These are phyloP conservation scores for Paramisgurnus dabryanus DNA, from an alignment of 2,113 vertebrate species.

Conservation along the genomic window DNA sequence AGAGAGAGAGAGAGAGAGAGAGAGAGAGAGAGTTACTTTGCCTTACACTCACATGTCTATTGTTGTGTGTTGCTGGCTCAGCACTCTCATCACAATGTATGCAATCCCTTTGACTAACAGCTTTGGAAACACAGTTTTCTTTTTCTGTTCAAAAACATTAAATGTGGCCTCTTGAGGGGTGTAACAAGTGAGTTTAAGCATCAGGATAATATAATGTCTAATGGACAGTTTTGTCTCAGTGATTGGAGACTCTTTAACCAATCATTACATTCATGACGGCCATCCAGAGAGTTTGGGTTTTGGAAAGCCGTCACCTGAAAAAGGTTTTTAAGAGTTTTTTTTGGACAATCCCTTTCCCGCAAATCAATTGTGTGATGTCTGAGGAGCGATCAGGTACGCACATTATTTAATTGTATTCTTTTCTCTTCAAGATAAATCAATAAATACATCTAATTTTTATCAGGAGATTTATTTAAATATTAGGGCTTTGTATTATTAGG, in stretches of 20 bases:
- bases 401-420: not conserved
- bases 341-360: not conserved
- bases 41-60: slow-evolving; percentile 47
- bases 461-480: no score
- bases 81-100: slow-evolving; percentile 45
- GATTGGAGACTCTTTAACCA: not conserved
- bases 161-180: not conserved
- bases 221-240: slow-evolving; percentile 16
- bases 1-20: slow-evolving; percentile 48
- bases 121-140: not conserved
- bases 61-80: slow-evolving; percentile 64
- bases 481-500: no score
- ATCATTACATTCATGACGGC: slow-evolving; percentile 16
- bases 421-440: no score
- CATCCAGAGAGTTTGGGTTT: not conserved
- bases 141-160: not conserved
- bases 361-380: slow-evolving; percentile 56
- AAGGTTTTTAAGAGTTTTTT: slow-evolving; percentile 20
- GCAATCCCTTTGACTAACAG: not conserved
- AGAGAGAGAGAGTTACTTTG: slow-evolving; percentile 50
- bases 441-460: no score
- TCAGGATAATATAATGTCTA: not conserved
- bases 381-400: slow-evolving; percentile 63
- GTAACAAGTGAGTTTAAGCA: slow-evolving; percentile 19
- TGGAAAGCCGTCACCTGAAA: slow-evolving; percentile 23